Evolutionary conservation across 2,888 invertebrate species (phyloP), one percentile per base, ranked within the genome.

Genomic region (Steinernema scapterisci): DNA sequence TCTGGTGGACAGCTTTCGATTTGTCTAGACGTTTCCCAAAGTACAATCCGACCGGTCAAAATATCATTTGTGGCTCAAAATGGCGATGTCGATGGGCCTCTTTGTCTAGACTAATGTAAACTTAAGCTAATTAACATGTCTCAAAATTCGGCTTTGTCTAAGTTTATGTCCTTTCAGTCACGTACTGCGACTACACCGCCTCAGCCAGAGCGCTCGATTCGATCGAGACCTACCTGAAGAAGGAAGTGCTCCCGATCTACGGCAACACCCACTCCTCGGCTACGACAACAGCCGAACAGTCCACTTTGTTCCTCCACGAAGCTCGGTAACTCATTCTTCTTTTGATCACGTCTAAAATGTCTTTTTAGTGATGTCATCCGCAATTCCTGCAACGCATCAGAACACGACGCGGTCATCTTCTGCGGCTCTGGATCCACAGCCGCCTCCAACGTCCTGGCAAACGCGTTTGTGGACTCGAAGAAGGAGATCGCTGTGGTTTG

Each of bases 181-280:
- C 75, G 7, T 83, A 83, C 71, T 79, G 81, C 48, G 83, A 83
- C 72, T 83, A 82, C 70, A 78, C 83, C 6, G 83, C 83, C 5
- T 81, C 81, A 27, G 83, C 81, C 11, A 74, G 81, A 31, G 78
- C 83, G 0, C 70, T 81, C 27, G 38, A 44, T 9, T 78, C 83
- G 9, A 81, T 83, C 48, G 83, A 83, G 52, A 77, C 77, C 27
- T 82, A 81, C 71, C 75, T 83, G 13, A 73, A 73, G 46, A 54
- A 73, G 21, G 77, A 75, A 56, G 75, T 95, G 16, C 89, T 95
- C 77, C 93, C 94, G 7, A 92, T 92, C 73, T 93, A 94, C 88
- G 94, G 94, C 19, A 94, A 94, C 82, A 93, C 93, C 5, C 92
- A 92, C 86, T 92, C 93, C 0, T 93, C 93, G 5, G 92, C 93